phyloP scores from a whole-genome alignment of 2,888 invertebrate species.

The Lydus trimaculatus region DNA sequence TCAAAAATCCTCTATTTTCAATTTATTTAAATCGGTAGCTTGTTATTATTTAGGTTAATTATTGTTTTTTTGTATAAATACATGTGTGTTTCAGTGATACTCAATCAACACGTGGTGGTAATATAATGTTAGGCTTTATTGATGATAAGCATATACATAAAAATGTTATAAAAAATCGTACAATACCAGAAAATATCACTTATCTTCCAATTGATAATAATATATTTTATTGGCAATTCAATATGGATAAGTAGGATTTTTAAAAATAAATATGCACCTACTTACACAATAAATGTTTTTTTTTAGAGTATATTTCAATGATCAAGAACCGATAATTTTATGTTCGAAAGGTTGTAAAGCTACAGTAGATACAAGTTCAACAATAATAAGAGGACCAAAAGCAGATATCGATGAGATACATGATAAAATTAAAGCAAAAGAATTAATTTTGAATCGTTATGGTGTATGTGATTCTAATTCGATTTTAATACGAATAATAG shows the following conservation, averaged over 20 bases:
- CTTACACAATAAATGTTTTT: neutral
- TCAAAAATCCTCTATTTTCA: conserved; percentile 68
- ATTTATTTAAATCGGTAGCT: conserved; percentile 73
- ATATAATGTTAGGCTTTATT: conserved; percentile 68
- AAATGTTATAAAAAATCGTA: conserved; percentile 37
- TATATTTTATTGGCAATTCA: conserved; percentile 72
- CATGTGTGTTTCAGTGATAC: conserved; percentile 64
- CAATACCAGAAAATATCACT: conserved; percentile 64
- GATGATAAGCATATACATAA: conserved; percentile 68
- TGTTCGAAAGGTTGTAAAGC: conserved; percentile 57
- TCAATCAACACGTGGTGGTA: conserved; percentile 64
- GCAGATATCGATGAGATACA: conserved; percentile 58
- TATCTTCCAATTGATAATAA: conserved; percentile 66
- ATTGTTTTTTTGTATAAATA: neutral
- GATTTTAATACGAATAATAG: neutral
- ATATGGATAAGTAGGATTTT: conserved; percentile 68
- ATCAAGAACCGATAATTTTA: conserved; percentile 36
- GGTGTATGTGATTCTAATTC: conserved; percentile 43
- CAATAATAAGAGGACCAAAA: conserved; percentile 58
- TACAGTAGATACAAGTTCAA: conserved; percentile 59
- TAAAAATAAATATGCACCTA: conserved; percentile 12
- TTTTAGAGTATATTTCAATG: neutral
- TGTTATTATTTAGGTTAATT: neutral
- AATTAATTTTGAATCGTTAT: conserved; percentile 46
- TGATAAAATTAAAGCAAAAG: conserved; percentile 54